A percentile compares a stretch with the other conserved stretches of the same genome.
Evolutionary conservation across 2,888 invertebrate species (phyloP).

Genomic region (Agrochola circellaris): DNA sequence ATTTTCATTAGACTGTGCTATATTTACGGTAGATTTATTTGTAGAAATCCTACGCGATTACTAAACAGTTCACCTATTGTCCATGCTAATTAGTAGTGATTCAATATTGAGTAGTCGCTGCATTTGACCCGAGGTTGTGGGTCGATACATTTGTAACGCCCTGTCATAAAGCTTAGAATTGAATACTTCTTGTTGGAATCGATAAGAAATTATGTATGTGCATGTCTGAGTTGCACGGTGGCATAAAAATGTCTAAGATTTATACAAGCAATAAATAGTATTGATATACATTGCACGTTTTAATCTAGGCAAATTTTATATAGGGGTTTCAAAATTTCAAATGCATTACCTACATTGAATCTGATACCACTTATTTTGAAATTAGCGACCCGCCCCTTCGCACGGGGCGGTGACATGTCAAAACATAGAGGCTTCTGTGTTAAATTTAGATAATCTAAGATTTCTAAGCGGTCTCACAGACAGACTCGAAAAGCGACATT

Average conservation of each 20-base stretch:
- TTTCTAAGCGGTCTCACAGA: not conserved
- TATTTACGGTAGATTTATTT: not conserved
- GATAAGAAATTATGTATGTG: slow-evolving; percentile 18
- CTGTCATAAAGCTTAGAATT: slow-evolving; percentile 24
- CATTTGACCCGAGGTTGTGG: slow-evolving; percentile 24
- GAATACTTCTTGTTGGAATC: slow-evolving; percentile 21
- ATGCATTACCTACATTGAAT: not conserved
- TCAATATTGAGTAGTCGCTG: slow-evolving; percentile 40
- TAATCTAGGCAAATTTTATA: not conserved
- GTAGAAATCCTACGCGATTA: not conserved
- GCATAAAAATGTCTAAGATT: slow-evolving; percentile 3
- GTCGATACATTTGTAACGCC: slow-evolving; percentile 25
- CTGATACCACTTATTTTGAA: not conserved
- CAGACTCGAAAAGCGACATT: not conserved
- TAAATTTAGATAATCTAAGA: not conserved
- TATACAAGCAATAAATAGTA: not conserved
- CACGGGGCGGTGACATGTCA: not conserved
- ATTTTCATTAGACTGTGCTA: not conserved
- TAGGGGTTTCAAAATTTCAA: not conserved
- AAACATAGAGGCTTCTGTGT: not conserved
- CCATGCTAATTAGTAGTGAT: slow-evolving; percentile 17
- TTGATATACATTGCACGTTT: not conserved
- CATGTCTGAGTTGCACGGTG: not conserved
- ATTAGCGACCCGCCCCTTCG: not conserved
- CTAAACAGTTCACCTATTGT: not conserved